phyloP scores from a whole-genome alignment of 2,888 invertebrate species.

The Capitulum mitella region DNA sequence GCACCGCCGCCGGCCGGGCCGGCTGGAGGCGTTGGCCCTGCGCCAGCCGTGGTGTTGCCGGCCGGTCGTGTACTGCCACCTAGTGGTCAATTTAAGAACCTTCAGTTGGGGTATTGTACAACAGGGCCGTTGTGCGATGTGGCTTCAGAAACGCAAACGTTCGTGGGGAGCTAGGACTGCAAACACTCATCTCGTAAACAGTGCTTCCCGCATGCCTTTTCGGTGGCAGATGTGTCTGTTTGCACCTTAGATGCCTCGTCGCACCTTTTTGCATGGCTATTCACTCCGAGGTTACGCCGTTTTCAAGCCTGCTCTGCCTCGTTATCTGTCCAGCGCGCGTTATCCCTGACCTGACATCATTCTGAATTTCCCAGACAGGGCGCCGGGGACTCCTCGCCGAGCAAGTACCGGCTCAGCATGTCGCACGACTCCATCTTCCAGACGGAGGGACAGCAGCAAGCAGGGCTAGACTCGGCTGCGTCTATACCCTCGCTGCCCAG shows the following conservation, averaged over 20 bases:
- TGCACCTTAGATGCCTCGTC: not conserved
- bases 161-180: no score
- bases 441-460: not conserved
- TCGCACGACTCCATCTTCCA: conserved; percentile 9
- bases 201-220: no score
- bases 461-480: not conserved
- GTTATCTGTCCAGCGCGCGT: no score
- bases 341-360: no score
- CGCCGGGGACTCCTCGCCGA: not conserved
- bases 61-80: not conserved
- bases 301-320: no score
- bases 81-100: not conserved
- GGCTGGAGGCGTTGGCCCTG: not conserved
- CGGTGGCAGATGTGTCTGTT: not conserved
- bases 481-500: not conserved
- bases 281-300: no score
- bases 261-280: no score
- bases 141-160: no score
- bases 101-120: no score
- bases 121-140: no score
- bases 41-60: not conserved
- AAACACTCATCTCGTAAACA: no score
- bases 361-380: no score
- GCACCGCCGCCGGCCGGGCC: not conserved
- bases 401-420: not conserved